Evolutionary conservation across 2,888 invertebrate species (phyloP).

Genomic region (Aproaerema taeniolella): DNA sequence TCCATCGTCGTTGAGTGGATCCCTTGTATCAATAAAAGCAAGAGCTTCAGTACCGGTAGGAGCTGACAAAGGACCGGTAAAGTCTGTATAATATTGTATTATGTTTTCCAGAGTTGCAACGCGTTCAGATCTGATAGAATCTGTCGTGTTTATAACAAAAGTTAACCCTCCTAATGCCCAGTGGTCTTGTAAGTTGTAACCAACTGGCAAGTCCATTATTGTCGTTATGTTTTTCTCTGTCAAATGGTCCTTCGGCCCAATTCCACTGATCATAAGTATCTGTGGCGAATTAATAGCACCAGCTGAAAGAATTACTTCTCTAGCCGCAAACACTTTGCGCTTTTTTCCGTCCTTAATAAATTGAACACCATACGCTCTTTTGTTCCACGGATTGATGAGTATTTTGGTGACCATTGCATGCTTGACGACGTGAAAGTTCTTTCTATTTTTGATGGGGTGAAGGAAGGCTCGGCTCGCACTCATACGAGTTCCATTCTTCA

Average conservation of each 20-base stretch:
- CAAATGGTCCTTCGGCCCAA: conserved; percentile 81
- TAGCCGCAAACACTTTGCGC: conserved; percentile 62
- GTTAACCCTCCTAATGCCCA: conserved; percentile 83
- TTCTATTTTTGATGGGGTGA: conserved; percentile 73
- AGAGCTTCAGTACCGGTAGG: conserved; percentile 63
- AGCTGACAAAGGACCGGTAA: conserved; percentile 55
- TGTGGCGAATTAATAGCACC: conserved; percentile 90
- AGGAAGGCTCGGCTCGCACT: conserved; percentile 86
- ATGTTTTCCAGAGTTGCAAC: conserved; percentile 55
- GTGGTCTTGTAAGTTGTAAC: conserved; percentile 89
- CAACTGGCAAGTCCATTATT: conserved; percentile 80
- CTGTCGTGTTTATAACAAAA: conserved; percentile 81
- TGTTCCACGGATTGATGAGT: conserved; percentile 67
- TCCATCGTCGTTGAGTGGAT: conserved; percentile 49
- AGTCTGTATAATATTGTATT: conserved; percentile 70
- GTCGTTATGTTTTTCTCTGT: conserved; percentile 75
- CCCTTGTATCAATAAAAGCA: conserved; percentile 74
- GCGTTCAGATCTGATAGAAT: conserved; percentile 79
- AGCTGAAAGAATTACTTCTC: conserved; percentile 86
- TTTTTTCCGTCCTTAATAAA: conserved; percentile 71
- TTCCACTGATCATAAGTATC: conserved; percentile 88
- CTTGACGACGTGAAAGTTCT: conserved; percentile 80
- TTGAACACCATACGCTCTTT: conserved; percentile 76
- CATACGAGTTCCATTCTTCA: conserved; percentile 82
- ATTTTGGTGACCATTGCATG: conserved; percentile 78